Base-by-base conservation (phyloP, 37 sponge, comb jelly and placozoan genomes). In the Chondrosia reniformis region DNA sequence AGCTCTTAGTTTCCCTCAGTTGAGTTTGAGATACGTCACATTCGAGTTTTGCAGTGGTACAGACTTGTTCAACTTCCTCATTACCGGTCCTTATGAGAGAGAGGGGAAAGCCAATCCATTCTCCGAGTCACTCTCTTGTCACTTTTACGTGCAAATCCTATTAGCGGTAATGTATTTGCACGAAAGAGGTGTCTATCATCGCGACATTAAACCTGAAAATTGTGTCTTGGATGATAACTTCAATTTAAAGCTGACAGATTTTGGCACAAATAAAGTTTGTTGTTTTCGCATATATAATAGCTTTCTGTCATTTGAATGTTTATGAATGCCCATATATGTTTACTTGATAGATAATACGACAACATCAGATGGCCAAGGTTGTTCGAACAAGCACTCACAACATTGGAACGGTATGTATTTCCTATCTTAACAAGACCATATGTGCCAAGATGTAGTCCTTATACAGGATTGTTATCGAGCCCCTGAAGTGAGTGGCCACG, bases 131-230 rank as follows among this genome's bases (percentile, higher is more conserved):
- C 81, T 91, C 57, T 87, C 92, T n/a, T 46, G 81, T 12, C 92
- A 91, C 57, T 91, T 84, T 75, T 81, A 87, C 84, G 84, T 76
- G 0, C 92, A 91, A 78, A 63, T 84, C 10, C 74, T 87, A 39
- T 79, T 91, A 46, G 92, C 87, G 22, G 87, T 91, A 7, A 81
- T 78, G 57, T 91, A 91, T 55, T 84, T 91, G 27, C 92, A 91
- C 46, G 92, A 86, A 49, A 80, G 84, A 46, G 92, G 92, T 0
- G 87, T 91, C 28, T 91, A 79, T 46, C 92, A 91, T 61, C 43
- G 83, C 21, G 92, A 91, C 81, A 91, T 91, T 69, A 91, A 91
- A 56, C 92, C 92, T 17, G 92, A 91, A 79, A 91, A 91, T 73
- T 91, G 87, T 77, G 84, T 91, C 13, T 64, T 91, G 38, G 92